Evolutionary conservation across 2,113 vertebrate genomes (phyloP).

Genomic region (Bucco capensis): DNA sequence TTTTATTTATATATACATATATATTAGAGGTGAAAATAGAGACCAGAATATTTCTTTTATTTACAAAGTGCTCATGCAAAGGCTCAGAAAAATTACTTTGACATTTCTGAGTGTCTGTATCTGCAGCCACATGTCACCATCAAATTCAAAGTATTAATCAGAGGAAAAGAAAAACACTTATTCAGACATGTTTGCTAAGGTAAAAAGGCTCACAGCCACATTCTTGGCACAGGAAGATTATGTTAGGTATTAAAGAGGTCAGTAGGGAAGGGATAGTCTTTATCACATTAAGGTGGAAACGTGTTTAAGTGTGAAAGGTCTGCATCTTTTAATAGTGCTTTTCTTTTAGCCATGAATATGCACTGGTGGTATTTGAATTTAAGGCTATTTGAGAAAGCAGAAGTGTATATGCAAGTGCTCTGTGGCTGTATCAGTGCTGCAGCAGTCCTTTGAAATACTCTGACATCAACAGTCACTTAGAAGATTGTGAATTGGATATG

Average conservation of each 20-base stretch:
- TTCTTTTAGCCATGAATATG: not conserved
- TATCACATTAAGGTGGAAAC: not conserved
- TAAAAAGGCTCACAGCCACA: not conserved
- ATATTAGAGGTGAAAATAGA: not conserved
- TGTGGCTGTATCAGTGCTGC: not conserved
- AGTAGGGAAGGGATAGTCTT: slow-evolving; percentile 9
- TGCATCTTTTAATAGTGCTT: not conserved
- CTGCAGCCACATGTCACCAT: not conserved
- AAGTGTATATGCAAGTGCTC: not conserved
- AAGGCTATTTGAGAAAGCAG: not conserved
- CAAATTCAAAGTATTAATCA: not conserved
- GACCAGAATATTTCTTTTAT: not conserved
- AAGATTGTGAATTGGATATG: not conserved
- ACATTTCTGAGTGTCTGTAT: not conserved
- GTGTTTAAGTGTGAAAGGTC: slow-evolving; percentile 22
- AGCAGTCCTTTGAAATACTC: not conserved
- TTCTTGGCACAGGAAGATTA: not conserved
- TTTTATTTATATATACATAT: not conserved
- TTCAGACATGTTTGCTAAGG: not conserved
- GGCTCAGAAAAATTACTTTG: not conserved
- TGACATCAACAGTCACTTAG: not conserved
- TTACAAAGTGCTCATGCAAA: not conserved
- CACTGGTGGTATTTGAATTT: not conserved
- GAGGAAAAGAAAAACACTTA: not conserved
- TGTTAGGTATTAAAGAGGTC: not conserved